Conservation (phyloP, 2,888 invertebrate species). For the Oscheius sp. region DNA sequence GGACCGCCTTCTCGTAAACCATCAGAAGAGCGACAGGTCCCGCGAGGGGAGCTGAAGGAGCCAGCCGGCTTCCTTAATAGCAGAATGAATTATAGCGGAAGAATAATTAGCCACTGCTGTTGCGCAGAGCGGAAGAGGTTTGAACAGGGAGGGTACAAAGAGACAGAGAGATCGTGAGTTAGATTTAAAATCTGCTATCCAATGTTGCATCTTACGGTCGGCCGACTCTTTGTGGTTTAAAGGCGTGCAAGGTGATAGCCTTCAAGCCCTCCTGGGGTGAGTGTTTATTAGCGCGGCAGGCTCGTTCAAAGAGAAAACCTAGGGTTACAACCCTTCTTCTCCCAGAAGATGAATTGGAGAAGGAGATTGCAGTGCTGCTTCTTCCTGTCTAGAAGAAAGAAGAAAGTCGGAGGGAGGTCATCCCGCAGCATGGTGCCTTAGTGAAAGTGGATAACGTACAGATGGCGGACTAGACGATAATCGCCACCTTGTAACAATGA, state of each 20-base stretch:
- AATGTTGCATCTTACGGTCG: conserved; percentile 31
- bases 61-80: conserved; percentile 31
- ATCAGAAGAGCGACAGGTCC: conserved; percentile 29
- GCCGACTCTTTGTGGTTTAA: not conserved
- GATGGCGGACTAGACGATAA: conserved; percentile 38
- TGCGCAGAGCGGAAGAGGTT: too few relatives aligned
- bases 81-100: not conserved
- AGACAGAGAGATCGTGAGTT: not conserved
- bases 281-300: conserved; percentile 31
- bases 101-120: conserved; percentile 22
- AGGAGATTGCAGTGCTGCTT: not conserved
- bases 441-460: conserved; percentile 39
- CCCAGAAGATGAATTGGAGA: not conserved
- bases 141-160: too few relatives aligned
- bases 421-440: conserved; percentile 33
- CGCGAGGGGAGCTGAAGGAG: conserved; percentile 32
- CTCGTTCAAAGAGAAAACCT: conserved; percentile 15
- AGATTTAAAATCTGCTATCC: not conserved
- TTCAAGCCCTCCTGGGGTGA: conserved; percentile 32
- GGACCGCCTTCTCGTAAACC: conserved; percentile 35
- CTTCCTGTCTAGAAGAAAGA: conserved; percentile 2
- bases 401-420: conserved; percentile 5
- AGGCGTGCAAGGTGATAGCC: conserved; percentile 24
- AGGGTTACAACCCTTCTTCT: conserved; percentile 20
- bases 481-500: conserved; percentile 39